Base-by-base conservation (phyloP, 2,113 vertebrate genomes). In the Ancistrus triradiatus region DNA sequence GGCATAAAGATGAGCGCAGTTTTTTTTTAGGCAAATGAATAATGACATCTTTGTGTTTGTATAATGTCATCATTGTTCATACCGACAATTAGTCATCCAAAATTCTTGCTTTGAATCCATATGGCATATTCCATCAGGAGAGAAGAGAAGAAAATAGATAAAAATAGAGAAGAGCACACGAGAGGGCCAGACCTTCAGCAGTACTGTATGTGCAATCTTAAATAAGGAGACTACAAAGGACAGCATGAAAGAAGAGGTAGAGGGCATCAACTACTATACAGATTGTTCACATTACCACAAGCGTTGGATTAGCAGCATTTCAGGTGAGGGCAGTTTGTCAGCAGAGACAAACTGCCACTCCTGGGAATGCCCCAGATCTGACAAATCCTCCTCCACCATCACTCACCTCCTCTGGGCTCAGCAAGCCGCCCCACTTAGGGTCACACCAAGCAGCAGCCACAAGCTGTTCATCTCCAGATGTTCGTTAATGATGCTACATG, bases 321-420 rank as follows among this genome's bases (percentile, higher is more conserved):
- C 80, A 89, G 86, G 78, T 92, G 87, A 81, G 82, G 65, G 43
- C 87, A 58, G 88, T 84, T 94, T 97, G 86, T 98, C 95, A 92
- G 91, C 87, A 7, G 92, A 98, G 77, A 96, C 93, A 70, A 94
- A 97, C 0, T 95, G 91, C 37, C 89, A 90, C 82, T 95, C 93
- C 74, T 89, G 90, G 78, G 93, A 98, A 72, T 85, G 92, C 87
- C 95, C 95, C 85, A 95, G 87, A 86, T 96, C 92, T 97, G 90
- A 81, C 80, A 81, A 77, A 84, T 69, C 84, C 79, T 75, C 74
- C 78, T 81, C 83, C 80, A 75, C 80, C 78, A 89, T 88, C 82
- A 83, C 83, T 88, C 84, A 86, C 76, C 66, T 81, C 78, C 80
- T 79, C 38, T 74, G 71, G 75, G 80, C 77, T 84, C 80, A 82